A percentile compares a stretch with the other conserved stretches of the same genome.
phyloP scores from a whole-genome alignment of 2,113 vertebrate species.

The Alligator mississippiensis region DNA sequence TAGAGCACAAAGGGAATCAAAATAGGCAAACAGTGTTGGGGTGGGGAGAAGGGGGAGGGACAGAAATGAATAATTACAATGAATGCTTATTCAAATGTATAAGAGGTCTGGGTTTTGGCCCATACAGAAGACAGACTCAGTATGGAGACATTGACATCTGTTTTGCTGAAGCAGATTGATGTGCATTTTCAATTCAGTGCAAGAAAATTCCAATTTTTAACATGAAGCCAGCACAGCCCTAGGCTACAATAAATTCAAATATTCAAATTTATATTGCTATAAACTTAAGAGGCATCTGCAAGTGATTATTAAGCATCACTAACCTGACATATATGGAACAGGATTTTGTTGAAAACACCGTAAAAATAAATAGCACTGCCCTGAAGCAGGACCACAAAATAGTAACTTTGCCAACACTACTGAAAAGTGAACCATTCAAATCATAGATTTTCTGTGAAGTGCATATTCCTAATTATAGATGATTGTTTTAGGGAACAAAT shows the following conservation, averaged over 20 bases:
- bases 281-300: background rate
- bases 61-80: too few relatives aligned
- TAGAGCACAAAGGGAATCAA: background rate
- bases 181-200: background rate
- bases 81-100: background rate
- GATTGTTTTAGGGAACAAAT: background rate
- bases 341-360: background rate
- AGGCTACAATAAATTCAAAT: background rate
- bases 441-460: constrained; percentile 1
- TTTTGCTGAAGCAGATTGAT: background rate
- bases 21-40: background rate
- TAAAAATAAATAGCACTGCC: constrained; percentile 3
- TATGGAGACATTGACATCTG: background rate
- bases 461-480: background rate
- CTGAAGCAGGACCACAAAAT: background rate
- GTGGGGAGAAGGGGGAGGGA: too few relatives aligned
- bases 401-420: background rate
- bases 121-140: background rate
- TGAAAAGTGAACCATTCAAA: background rate
- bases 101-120: background rate
- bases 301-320: constrained; percentile 1
- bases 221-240: background rate
- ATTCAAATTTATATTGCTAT: constrained; percentile 12
- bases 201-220: background rate
- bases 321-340: background rate